Base-by-base conservation (phyloP, 2,888 invertebrate genomes). In the Troides helena region DNA sequence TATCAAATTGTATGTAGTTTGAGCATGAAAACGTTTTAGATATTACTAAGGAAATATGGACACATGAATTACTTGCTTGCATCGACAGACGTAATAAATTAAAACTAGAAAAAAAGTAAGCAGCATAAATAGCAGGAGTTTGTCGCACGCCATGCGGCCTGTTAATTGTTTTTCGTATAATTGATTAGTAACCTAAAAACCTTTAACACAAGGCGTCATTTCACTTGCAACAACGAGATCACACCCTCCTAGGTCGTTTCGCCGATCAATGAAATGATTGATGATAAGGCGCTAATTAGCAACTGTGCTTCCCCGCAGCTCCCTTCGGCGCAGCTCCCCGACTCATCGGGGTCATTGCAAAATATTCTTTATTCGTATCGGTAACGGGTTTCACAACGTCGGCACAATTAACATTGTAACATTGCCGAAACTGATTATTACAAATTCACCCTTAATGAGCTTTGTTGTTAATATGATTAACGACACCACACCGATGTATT, bases 361-460 rank as follows among this genome's bases (percentile, higher is more conserved):
- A 82, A 77, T 76, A 77, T 78, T 73, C 79, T 79, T 82, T 84
- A 82, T 75, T 74, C 72, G 72, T 75, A 72, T 71, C 4, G 69
- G 25, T 56, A 71, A 78, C 80, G 84, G 82, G 80, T 77, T 76
- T 71, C 74, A 72, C 75, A 73, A 60, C 73, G 76, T 75, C 76
- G 72, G 75, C 75, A 71, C 75, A 75, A 78, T 77, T 78, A 79
- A 72, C 68, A 75, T 72, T 75, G 64, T 23, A 57, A 81, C 81
- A 80, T 75, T 81, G 81, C 83, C 84, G 79, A 89, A 87, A 87
- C 84, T 87, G 89, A 87, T 88, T 88, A 89, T 88, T 87, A 89
- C 86, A 88, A 89, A 90, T 89, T 85, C 83, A 85, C 79, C 83
- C 82, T 84, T 90, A 91, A 91, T 90, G 89, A 89, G 87, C 80